A percentile compares a stretch with the other conserved stretches of the same genome.
These are phyloP conservation scores for Drosophila varians DNA, from an alignment of 1,140 invertebrate species.

Conservation along the genomic window DNA sequence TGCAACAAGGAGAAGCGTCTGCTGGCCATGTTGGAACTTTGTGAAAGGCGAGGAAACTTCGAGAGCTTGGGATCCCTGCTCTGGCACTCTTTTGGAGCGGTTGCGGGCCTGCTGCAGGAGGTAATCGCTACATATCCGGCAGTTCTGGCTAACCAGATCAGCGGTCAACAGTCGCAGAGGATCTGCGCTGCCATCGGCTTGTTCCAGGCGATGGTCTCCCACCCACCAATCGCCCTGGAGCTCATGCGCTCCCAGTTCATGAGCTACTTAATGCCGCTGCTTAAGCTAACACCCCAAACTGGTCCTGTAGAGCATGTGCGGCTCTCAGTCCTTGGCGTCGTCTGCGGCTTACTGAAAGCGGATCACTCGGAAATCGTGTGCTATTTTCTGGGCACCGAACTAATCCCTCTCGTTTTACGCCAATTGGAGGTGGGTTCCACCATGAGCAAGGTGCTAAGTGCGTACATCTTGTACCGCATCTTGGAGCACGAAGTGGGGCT, in stretches of 20 bases:
- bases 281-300: slow-evolving; percentile 32
- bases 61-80: slow-evolving; percentile 27
- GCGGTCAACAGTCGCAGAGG: slow-evolving; percentile 25
- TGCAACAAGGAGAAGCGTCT: slow-evolving; percentile 22
- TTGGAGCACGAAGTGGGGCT: slow-evolving; percentile 28
- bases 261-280: slow-evolving; percentile 30
- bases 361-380: slow-evolving; percentile 22
- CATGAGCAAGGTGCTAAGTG: slow-evolving; percentile 30
- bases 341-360: slow-evolving; percentile 31
- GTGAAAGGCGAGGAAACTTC: slow-evolving; percentile 22
- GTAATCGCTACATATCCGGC: slow-evolving; percentile 28
- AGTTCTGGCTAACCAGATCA: slow-evolving; percentile 13
- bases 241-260: slow-evolving; percentile 37
- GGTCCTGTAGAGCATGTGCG: slow-evolving; percentile 32
- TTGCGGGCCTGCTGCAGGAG: slow-evolving; percentile 39
- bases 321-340: slow-evolving; percentile 31
- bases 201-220: slow-evolving; percentile 28
- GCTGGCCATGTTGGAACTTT: slow-evolving; percentile 41
- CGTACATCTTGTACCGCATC: slow-evolving; percentile 29
- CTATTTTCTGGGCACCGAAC: slow-evolving; percentile 28
- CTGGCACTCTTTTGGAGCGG: slow-evolving; percentile 45
- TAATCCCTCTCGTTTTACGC: slow-evolving; percentile 25
- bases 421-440: slow-evolving; percentile 30
- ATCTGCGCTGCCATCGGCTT: slow-evolving; percentile 46
- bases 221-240: slow-evolving; percentile 18